Percentiles rank a stretch among this genome's conserved stretches.
Evolutionary conservation across 2,797 vertebrate species (phyloP).

Genomic region (Paguma larvata): DNA sequence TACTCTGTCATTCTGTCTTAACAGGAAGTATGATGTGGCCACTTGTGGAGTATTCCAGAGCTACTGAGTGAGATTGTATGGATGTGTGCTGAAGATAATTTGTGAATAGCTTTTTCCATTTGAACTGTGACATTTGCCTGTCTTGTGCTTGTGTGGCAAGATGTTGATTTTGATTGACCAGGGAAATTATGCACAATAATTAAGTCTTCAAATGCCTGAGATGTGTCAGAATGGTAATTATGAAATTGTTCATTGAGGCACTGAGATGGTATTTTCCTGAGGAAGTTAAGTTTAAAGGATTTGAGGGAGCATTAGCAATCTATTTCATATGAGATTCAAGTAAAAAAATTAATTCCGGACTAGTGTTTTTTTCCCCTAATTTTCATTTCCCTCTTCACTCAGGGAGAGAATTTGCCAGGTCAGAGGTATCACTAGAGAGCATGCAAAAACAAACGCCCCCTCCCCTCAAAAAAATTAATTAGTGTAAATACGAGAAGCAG

Average conservation of each 20-base stretch:
- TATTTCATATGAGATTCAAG: neutral
- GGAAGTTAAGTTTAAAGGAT: neutral
- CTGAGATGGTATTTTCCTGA: neutral
- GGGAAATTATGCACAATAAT: neutral
- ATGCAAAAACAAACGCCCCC: neutral
- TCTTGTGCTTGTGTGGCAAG: neutral
- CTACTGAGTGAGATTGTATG: neutral
- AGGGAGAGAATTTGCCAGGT: neutral
- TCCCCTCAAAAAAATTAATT: neutral
- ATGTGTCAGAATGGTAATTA: neutral
- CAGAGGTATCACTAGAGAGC: neutral
- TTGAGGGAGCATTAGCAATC: neutral
- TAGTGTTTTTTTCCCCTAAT: neutral
- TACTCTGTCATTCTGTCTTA: neutral
- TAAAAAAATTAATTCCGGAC: neutral
- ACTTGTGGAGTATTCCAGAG: neutral
- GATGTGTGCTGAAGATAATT: neutral
- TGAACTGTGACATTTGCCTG: conserved; percentile 6
- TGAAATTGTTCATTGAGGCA: neutral
- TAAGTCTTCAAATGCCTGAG: conserved; percentile 28
- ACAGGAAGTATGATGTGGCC: no score
- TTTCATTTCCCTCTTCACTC: conserved; percentile 5
- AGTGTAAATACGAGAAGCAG: conserved; percentile 35
- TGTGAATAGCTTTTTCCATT: neutral
- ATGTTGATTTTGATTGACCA: conserved; percentile 14